Evolutionary conservation across 2,797 vertebrate species (phyloP).

Genomic region (Girardinus metallicus): DNA sequence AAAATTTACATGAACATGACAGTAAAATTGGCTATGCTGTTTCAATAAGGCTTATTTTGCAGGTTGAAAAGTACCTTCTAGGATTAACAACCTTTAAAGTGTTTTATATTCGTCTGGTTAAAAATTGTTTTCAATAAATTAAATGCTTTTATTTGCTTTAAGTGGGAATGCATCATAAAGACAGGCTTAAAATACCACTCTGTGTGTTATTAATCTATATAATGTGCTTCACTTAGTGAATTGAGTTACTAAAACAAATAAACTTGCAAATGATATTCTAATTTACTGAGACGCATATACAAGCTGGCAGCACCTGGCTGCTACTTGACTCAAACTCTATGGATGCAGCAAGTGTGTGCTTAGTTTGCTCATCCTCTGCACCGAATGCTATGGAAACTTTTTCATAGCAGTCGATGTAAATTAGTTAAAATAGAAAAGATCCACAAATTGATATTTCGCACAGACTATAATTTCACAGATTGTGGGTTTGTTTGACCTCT

Average conservation of each 20-base stretch:
- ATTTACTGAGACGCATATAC: neutral
- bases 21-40: neutral
- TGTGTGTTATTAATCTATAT: neutral
- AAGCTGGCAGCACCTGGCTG: neutral
- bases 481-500: neutral
- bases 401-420: neutral
- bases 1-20: neutral
- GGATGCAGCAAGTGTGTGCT: neutral
- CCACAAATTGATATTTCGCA: neutral
- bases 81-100: neutral
- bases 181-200: neutral
- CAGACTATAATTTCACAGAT: neutral
- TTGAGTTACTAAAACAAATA: neutral
- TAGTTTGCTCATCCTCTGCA: neutral
- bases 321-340: neutral
- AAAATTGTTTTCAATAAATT: neutral
- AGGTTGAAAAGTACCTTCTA: neutral
- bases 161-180: neutral
- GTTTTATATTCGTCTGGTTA: neutral
- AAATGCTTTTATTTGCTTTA: neutral
- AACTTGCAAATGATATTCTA: neutral
- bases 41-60: neutral
- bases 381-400: neutral
- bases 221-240: neutral
- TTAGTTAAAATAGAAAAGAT: neutral